Percentiles rank a stretch among this genome's conserved stretches.
Evolutionary conservation across 1,140 invertebrate genomes (phyloP).

Genomic region (Drosophila kepulauana): DNA sequence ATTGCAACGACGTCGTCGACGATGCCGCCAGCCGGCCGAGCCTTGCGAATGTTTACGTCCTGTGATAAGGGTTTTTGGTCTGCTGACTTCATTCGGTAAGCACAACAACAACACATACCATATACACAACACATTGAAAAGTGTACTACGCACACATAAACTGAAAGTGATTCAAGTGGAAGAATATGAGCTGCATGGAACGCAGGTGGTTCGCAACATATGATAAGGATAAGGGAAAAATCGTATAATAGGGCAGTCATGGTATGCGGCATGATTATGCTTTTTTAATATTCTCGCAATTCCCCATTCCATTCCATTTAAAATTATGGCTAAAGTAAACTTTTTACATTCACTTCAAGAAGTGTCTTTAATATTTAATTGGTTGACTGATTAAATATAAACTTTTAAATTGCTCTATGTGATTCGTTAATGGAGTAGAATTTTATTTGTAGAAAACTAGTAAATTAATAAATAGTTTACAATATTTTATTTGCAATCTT

Average conservation of each 20-base stretch:
- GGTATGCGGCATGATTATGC: slow-evolving; percentile 12
- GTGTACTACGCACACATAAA: slow-evolving; percentile 18
- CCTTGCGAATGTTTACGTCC: slow-evolving; percentile 81
- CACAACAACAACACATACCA: slow-evolving; percentile 21
- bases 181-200: slow-evolving; percentile 44
- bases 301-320: background rate
- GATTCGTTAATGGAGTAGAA: too few species aligned
- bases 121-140: slow-evolving; percentile 4
- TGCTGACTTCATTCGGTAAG: slow-evolving; percentile 84
- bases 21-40: slow-evolving; percentile 70
- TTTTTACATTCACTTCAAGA: background rate
- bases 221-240: slow-evolving; percentile 9
- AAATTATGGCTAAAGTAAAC: background rate
- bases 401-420: too few species aligned
- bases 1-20: slow-evolving; percentile 61
- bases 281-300: slow-evolving; percentile 2
- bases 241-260: slow-evolving; percentile 17
- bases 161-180: slow-evolving; percentile 52
- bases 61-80: slow-evolving; percentile 82
- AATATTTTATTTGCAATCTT: too few species aligned
- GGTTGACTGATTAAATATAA: too few species aligned
- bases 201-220: slow-evolving; percentile 38
- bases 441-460: too few species aligned
- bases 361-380: too few species aligned
- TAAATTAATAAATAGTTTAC: too few species aligned